phyloP scores from a whole-genome alignment of 2,888 invertebrate genomes.

The Melangyna quadrimaculata region DNA sequence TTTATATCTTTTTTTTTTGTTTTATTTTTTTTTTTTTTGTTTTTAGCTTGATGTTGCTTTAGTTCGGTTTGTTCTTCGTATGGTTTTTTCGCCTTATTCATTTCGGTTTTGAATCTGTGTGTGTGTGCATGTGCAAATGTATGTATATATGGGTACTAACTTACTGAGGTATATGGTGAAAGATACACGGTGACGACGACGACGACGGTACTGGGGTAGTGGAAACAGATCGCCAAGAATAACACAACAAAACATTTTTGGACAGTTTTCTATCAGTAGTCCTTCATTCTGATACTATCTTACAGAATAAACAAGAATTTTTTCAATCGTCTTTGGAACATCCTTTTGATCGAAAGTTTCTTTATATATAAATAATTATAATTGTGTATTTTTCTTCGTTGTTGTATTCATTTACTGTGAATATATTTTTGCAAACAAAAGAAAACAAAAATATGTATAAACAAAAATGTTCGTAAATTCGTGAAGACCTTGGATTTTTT shows the following conservation, averaged over 20 bases:
- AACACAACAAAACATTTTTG: slow-evolving; percentile 77
- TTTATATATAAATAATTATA: background rate
- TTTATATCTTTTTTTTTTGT: slow-evolving; percentile 50
- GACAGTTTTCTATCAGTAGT: slow-evolving; percentile 81
- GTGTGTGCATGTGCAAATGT: slow-evolving; percentile 38
- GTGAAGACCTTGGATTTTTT: slow-evolving; percentile 47
- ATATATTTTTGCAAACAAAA: slow-evolving; percentile 9
- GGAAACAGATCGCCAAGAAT: slow-evolving; percentile 70
- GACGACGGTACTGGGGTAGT: slow-evolving; percentile 60
- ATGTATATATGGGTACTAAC: slow-evolving; percentile 5
- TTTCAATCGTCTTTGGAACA: slow-evolving; percentile 26
- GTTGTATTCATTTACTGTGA: background rate
- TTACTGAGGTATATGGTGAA: slow-evolving; percentile 57
- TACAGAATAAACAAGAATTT: slow-evolving; percentile 65
- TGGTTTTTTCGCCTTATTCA: slow-evolving; percentile 52
- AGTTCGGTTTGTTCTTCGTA: slow-evolving; percentile 56
- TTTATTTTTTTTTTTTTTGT: slow-evolving; percentile 7
- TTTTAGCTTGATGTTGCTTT: slow-evolving; percentile 30
- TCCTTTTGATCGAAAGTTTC: background rate
- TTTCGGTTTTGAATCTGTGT: slow-evolving; percentile 50
- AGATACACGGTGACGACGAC: no score
- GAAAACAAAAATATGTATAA: background rate
- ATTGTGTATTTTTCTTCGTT: slow-evolving; percentile 5
- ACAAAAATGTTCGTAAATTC: slow-evolving; percentile 10
- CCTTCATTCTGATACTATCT: slow-evolving; percentile 76